Evolutionary conservation across 2,113 vertebrate species (phyloP).

Genomic region (Danio rerio): DNA sequence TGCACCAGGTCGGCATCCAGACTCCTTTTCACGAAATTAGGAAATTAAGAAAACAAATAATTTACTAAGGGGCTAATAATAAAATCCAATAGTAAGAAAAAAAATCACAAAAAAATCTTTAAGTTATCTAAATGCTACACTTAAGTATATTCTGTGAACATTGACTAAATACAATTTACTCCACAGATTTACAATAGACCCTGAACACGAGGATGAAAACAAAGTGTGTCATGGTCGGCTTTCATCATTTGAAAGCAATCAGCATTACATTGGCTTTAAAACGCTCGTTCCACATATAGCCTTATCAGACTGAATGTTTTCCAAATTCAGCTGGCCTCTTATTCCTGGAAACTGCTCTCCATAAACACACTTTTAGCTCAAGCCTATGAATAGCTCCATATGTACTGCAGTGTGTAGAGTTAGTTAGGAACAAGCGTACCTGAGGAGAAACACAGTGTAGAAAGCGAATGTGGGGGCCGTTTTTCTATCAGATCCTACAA

Average conservation of each 20-base stretch:
- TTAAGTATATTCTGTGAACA: not conserved
- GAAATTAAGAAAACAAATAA: too few species aligned
- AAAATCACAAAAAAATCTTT: not conserved
- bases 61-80: too few species aligned
- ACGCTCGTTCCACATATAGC: not conserved
- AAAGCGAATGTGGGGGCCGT: not conserved
- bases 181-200: not conserved
- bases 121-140: not conserved
- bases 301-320: constrained; percentile 11
- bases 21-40: too few species aligned
- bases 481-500: constrained; percentile 11
- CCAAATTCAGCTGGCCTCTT: constrained; percentile 17
- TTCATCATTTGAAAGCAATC: constrained; percentile 26
- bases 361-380: constrained; percentile 8
- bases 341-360: constrained; percentile 17
- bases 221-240: constrained; percentile 22
- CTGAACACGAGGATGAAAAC: constrained; percentile 4
- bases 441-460: not conserved
- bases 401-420: constrained; percentile 16
- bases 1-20: too few species aligned
- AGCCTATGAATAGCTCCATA: constrained; percentile 26
- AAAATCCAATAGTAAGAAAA: too few species aligned
- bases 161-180: constrained; percentile 1
- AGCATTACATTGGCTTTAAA: constrained; percentile 9
- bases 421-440: constrained; percentile 6